A percentile compares a stretch with the other conserved stretches of the same genome.
Conservation (phyloP, 2,888 invertebrate species). For the Macrosiphum euphorbiae region DNA sequence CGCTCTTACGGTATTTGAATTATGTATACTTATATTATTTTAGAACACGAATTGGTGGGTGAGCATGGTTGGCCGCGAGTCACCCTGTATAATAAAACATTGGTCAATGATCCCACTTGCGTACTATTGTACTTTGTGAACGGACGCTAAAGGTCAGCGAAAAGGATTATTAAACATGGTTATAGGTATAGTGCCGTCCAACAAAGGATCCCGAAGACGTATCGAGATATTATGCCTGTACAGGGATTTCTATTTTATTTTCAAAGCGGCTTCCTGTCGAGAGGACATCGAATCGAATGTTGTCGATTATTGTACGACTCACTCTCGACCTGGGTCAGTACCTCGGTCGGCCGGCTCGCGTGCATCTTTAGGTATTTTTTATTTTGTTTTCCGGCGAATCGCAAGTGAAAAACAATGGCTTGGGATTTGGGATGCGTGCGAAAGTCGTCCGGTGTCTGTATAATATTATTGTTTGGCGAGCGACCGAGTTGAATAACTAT, state of each 20-base stretch:
- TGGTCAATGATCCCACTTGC: not conserved
- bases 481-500: not conserved
- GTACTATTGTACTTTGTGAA: not conserved
- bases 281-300: not conserved
- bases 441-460: not conserved
- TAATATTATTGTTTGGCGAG: not conserved
- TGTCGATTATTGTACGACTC: not conserved
- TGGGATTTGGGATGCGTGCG: not conserved
- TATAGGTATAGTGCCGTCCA: not conserved
- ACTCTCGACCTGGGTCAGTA: not conserved
- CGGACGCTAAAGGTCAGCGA: not conserved
- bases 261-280: not conserved
- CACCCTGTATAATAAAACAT: not conserved
- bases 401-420: not conserved
- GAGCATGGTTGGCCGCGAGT: not conserved
- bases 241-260: not conserved
- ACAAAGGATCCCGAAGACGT: not conserved
- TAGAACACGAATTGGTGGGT: not conserved
- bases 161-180: not conserved
- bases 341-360: not conserved
- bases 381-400: not conserved
- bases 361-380: not conserved
- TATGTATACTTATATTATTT: not conserved
- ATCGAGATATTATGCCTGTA: not conserved
- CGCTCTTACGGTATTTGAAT: too few species aligned